phyloP scores from a whole-genome alignment of 2,113 vertebrate species.

The Cyanocitta stelleri region DNA sequence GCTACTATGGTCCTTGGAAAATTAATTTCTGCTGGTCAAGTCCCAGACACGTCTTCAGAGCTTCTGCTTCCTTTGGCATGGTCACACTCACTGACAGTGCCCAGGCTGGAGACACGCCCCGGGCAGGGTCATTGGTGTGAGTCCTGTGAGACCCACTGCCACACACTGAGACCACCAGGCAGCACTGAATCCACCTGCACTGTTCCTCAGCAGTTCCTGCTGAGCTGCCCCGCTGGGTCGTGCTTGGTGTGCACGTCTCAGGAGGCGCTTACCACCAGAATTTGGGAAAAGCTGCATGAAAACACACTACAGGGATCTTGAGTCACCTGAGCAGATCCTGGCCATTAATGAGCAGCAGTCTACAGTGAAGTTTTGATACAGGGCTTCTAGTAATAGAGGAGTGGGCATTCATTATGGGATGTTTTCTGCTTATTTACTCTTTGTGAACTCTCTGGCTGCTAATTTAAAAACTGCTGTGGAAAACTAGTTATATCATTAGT shows the following conservation, averaged over 20 bases:
- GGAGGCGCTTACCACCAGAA: background rate
- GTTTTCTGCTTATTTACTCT: background rate
- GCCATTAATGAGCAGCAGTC: background rate
- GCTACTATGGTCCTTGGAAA: background rate
- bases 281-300: background rate
- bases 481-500: background rate
- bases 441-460: background rate
- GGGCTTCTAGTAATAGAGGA: background rate
- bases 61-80: background rate
- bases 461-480: background rate
- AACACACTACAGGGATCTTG: accelerated
- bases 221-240: background rate
- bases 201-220: background rate
- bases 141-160: background rate
- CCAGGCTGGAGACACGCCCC: accelerated
- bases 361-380: background rate
- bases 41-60: background rate
- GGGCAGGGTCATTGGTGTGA: accelerated
- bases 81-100: background rate
- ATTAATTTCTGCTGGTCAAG: background rate
- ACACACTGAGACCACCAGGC: background rate
- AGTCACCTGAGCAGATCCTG: background rate
- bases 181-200: background rate
- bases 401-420: background rate
- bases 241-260: accelerated